Evolutionary conservation across 2,888 invertebrate species (phyloP).

Genomic region (Lycocerus yunnanus): DNA sequence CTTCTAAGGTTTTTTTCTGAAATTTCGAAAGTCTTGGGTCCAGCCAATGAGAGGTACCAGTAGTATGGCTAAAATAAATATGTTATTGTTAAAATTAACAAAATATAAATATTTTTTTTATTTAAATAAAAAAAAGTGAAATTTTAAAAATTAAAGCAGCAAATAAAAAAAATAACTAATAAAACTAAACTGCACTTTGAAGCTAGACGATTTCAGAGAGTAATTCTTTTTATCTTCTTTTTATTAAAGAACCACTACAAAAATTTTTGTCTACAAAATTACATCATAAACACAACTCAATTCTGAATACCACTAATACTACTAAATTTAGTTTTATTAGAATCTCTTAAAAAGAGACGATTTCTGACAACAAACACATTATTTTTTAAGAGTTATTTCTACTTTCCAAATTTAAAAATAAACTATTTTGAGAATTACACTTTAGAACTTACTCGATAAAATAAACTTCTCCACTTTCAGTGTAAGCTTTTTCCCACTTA

Average conservation of each 20-base stretch:
- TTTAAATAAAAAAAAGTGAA: too few relatives aligned
- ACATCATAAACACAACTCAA: neutral
- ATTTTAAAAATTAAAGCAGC: too few relatives aligned
- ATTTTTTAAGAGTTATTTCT: neutral
- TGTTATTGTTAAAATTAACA: neutral
- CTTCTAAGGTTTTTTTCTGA: slow-evolving; percentile 88
- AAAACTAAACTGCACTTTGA: too few relatives aligned
- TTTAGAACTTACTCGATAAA: slow-evolving; percentile 86
- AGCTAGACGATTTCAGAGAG: neutral
- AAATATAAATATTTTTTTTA: too few relatives aligned
- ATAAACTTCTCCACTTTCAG: slow-evolving; percentile 95
- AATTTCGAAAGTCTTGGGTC: slow-evolving; percentile 91
- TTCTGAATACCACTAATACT: neutral
- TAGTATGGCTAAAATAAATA: slow-evolving; percentile 75
- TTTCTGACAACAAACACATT: neutral
- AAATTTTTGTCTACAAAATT: neutral
- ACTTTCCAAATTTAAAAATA: neutral
- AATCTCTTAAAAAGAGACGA: neutral
- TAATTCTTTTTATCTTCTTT: too few relatives aligned
- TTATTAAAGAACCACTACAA: too few relatives aligned
- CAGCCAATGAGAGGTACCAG: slow-evolving; percentile 96
- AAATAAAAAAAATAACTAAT: too few relatives aligned
- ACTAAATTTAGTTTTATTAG: neutral
- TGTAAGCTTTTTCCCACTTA: slow-evolving; percentile 98
- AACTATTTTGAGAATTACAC: neutral